These are phyloP conservation scores for Vulpes ferrilata DNA, from an alignment of 2,113 vertebrate genomes.

Conservation along the genomic window DNA sequence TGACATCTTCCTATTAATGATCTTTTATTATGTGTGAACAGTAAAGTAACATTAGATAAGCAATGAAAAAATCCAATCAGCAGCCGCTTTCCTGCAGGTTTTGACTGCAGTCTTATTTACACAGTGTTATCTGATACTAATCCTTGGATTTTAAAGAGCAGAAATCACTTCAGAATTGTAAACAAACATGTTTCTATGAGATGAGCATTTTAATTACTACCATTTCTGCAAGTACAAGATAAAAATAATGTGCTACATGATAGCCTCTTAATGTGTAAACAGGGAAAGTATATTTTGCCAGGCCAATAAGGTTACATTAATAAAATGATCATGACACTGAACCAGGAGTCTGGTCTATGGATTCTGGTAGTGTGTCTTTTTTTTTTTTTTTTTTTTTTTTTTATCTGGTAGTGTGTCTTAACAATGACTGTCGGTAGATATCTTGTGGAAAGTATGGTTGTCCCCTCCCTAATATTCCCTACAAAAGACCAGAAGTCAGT, in stretches of 20 bases:
- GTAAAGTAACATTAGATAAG: constrained; percentile 79
- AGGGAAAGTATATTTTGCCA: constrained; percentile 17
- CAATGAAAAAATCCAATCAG: constrained; percentile 68
- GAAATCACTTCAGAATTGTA: constrained; percentile 67
- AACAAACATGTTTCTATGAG: constrained; percentile 61
- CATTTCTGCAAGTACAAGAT: constrained; percentile 57
- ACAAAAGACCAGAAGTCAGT: constrained; percentile 6
- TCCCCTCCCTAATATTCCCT: not conserved
- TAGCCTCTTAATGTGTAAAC: constrained; percentile 27
- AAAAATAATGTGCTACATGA: not conserved
- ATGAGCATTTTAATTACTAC: constrained; percentile 71
- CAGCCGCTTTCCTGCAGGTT: constrained; percentile 39
- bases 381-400: no score
- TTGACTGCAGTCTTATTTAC: constrained; percentile 63
- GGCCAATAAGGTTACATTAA: constrained; percentile 14
- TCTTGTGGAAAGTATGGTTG: not conserved
- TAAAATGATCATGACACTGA: not conserved
- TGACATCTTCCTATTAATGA: constrained; percentile 79
- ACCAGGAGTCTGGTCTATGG: not conserved
- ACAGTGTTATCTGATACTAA: constrained; percentile 57
- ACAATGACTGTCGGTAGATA: not conserved
- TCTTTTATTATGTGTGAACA: constrained; percentile 82
- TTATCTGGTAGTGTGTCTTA: not conserved
- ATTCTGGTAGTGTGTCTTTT: not conserved
- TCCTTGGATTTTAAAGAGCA: constrained; percentile 62